These are phyloP conservation scores for Syrrhaptes paradoxus DNA, from an alignment of 2,113 vertebrate species.

Conservation along the genomic window DNA sequence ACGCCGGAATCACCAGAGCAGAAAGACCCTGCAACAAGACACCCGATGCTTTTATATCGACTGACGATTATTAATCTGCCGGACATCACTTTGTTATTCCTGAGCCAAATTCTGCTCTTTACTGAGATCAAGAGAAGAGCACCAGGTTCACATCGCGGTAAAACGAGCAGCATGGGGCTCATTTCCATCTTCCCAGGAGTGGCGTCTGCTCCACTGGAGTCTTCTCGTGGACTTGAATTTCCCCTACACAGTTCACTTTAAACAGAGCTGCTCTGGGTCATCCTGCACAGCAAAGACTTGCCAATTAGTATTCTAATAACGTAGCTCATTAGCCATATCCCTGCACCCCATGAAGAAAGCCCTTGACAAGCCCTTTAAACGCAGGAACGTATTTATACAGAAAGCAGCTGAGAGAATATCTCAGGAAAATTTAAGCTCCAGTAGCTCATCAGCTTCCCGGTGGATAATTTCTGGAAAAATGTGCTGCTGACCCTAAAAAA, in stretches of 20 bases:
- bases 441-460: neutral
- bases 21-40: neutral
- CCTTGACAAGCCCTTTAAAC: neutral
- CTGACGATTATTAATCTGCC: neutral
- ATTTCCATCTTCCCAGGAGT: neutral
- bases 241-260: neutral
- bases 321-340: neutral
- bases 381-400: neutral
- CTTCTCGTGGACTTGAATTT: neutral
- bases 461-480: neutral
- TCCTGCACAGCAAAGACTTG: neutral
- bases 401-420: neutral
- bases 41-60: neutral
- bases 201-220: fast-evolving
- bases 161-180: neutral
- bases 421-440: neutral
- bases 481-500: neutral
- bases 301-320: neutral
- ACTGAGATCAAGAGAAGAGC: fast-evolving
- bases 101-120: neutral
- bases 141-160: fast-evolving
- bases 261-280: neutral
- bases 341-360: neutral
- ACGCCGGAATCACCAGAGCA: neutral
- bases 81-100: neutral